Evolutionary conservation across 2,888 invertebrate species (phyloP).

Genomic region (Drosophila mimetica): DNA sequence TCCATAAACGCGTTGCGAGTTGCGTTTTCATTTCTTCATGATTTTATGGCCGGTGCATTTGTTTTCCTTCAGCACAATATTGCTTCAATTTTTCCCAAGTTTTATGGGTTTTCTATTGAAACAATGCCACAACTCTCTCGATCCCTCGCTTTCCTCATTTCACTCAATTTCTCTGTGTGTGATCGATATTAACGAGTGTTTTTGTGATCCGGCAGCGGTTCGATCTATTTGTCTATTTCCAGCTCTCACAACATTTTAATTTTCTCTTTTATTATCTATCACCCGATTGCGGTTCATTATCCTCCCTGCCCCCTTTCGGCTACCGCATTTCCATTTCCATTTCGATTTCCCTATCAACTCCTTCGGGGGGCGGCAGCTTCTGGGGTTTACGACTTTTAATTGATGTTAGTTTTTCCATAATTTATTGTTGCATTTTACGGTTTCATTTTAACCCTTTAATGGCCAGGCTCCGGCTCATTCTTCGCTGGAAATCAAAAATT

Average conservation of each 20-base stretch:
- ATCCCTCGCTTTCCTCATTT: conserved; percentile 1
- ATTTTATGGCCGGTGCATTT: conserved; percentile 59
- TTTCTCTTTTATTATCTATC: conserved; percentile 65
- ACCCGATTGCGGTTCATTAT: conserved; percentile 68
- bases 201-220: conserved; percentile 32
- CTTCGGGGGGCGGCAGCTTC: conserved; percentile 38
- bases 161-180: conserved; percentile 42
- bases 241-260: conserved; percentile 39
- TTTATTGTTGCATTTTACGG: conserved; percentile 77
- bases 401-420: conserved; percentile 82
- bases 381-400: conserved; percentile 77
- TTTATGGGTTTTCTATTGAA: conserved; percentile 82
- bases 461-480: conserved; percentile 36
- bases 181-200: conserved; percentile 59
- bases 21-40: conserved; percentile 63
- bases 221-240: conserved; percentile 57
- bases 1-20: conserved; percentile 58
- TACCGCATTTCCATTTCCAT: conserved; percentile 19
- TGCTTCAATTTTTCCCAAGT: conserved; percentile 69
- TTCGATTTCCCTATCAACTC: conserved; percentile 25
- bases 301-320: conserved; percentile 13
- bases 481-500: conserved; percentile 73
- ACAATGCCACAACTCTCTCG: conserved; percentile 47
- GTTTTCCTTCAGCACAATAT: conserved; percentile 64
- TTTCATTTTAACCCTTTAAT: conserved; percentile 81